Base-by-base conservation (phyloP, 2,113 vertebrate genomes). In the Vidua chalybeata region DNA sequence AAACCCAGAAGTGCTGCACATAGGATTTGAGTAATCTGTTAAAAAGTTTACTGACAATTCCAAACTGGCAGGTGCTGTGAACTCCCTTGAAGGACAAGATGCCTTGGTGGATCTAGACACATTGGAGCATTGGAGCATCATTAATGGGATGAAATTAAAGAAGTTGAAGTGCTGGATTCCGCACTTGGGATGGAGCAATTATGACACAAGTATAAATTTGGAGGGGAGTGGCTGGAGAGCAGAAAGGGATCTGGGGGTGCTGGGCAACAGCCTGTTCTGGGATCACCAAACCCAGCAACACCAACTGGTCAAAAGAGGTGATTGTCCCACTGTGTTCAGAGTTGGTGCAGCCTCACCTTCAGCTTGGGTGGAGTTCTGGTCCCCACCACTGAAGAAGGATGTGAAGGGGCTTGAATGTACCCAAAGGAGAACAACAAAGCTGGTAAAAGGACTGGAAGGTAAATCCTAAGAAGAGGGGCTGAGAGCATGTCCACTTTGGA, bases 211-310 rank as follows among this genome's bases (percentile, higher is more conserved):
- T 37, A 71, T 21, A 30, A 56, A 30, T 0, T 16, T 9, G 59
- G 21, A 85, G 24, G 23, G 13, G 15, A 37, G 61, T 33, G 26
- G 14, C 27, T 62, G 56, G 10, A 58, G 10, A 71, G 10, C 20
- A 84, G n/a, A 39, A 9, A 39, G 18, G n/a, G 11, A 18, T 55
- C 11, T 6, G 9, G 27, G 22, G 31, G 3, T 45, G 48, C 58
- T 45, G 39, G 20, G 19, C 28, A 55, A 14, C 45, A 71, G 19
- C 41, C 51, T 15, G 48, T 30, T 23, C 11, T 14, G 19, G 41
- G 19, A 24, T 41, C 59, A n/a, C 51, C 41, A 58, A 66, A 56
- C 13, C 8, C 61, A 49, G 35, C 43, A 58, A 5, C 0, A 0
- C 28, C 71, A 49, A 41, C 30, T 1, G 2, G 3, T 13, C n/a